Conservation (phyloP, 2,888 invertebrate species). For the Hypolimnas misippus region DNA sequence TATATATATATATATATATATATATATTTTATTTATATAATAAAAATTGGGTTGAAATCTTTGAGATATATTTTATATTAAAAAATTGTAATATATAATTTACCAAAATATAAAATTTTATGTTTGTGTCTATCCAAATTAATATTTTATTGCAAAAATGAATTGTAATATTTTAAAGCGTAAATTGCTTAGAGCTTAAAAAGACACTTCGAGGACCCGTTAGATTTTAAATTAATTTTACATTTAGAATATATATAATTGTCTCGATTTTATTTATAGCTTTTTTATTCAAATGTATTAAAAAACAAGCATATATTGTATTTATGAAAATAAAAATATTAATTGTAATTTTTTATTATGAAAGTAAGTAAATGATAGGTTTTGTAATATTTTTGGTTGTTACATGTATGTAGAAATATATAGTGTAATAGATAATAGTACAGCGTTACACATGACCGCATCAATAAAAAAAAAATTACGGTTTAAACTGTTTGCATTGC, state of each 20-base stretch:
- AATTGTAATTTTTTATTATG: background rate
- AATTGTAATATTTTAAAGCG: too few species aligned
- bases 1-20: too few species aligned
- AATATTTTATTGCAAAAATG: too few species aligned
- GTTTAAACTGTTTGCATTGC: background rate
- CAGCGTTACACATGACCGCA: conserved; percentile 2
- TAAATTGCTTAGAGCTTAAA: conserved; percentile 10
- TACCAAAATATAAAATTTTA: too few species aligned
- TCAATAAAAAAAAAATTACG: background rate
- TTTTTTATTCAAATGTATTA: background rate
- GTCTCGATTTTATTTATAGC: background rate
- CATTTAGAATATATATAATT: background rate
- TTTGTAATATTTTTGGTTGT: background rate
- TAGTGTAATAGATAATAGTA: conserved; percentile 6
- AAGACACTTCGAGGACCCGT: conserved; percentile 6
- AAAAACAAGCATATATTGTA: background rate
- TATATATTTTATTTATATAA: too few species aligned
- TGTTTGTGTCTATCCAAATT: too few species aligned
- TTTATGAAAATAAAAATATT: background rate
- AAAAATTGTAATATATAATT: too few species aligned
- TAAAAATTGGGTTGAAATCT: too few species aligned
- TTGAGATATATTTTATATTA: too few species aligned
- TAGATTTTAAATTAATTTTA: background rate
- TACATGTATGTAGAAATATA: conserved; percentile 1
- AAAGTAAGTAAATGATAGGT: background rate